These are phyloP conservation scores for Lophochroa leadbeateri DNA, from an alignment of 2,113 vertebrate species.

Conservation along the genomic window DNA sequence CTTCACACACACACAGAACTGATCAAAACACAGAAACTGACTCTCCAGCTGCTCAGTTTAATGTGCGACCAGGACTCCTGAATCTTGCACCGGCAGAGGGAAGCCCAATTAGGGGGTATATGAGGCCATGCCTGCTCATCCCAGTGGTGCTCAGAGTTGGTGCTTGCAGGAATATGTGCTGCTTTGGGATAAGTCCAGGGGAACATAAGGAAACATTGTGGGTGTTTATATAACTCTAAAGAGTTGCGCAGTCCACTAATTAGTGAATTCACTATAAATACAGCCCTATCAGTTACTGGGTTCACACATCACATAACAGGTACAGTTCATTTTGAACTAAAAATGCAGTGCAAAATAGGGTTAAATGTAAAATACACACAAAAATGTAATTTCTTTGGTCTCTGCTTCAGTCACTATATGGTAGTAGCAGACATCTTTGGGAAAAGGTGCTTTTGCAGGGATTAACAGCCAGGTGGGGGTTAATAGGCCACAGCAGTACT, in stretches of 20 bases:
- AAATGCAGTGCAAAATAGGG: neutral
- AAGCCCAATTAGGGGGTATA: neutral
- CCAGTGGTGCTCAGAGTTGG: neutral
- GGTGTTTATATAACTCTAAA: neutral
- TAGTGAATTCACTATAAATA: neutral
- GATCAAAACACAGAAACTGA: neutral
- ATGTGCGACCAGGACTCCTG: neutral
- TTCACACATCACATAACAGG: neutral
- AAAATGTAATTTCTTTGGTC: neutral
- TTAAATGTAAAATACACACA: neutral
- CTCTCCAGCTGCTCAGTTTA: neutral
- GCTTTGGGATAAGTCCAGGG: neutral
- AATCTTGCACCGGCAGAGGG: neutral
- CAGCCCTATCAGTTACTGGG: too few relatives aligned
- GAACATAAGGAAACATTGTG: neutral
- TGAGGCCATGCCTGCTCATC: neutral
- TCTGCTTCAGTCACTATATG: neutral
- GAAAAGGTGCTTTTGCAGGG: conserved; percentile 11
- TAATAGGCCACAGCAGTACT: conserved; percentile 46
- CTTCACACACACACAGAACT: neutral
- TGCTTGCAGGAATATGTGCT: neutral
- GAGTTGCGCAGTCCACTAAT: neutral
- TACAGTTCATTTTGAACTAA: neutral
- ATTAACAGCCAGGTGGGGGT: conserved; percentile 22
- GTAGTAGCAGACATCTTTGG: neutral